These are phyloP conservation scores for Mythimna ferrago DNA, from an alignment of 2,888 invertebrate species.

Conservation along the genomic window DNA sequence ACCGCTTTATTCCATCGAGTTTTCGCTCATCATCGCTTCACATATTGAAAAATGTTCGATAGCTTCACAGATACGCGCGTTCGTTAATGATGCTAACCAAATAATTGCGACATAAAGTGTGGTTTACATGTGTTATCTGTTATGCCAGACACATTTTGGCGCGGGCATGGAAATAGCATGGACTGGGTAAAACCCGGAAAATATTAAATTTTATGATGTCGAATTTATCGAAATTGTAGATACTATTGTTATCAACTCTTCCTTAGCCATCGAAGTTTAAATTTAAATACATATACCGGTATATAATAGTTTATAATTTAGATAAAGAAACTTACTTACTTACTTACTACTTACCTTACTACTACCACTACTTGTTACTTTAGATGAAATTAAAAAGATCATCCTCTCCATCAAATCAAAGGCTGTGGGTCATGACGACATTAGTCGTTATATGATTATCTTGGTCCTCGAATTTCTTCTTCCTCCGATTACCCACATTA, in stretches of 20 bases:
- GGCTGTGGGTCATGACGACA: too few relatives aligned
- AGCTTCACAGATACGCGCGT: conserved; percentile 46
- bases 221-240: neutral
- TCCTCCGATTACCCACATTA: too few relatives aligned
- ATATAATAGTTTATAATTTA: too few relatives aligned
- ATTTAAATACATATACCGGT: too few relatives aligned
- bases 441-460: too few relatives aligned
- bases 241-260: neutral
- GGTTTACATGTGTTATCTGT: conserved; percentile 45
- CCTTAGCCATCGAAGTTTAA: neutral
- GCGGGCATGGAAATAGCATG: conserved; percentile 40
- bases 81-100: conserved; percentile 41
- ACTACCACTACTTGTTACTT: too few relatives aligned
- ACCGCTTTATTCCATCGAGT: conserved; percentile 71
- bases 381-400: too few relatives aligned
- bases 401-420: too few relatives aligned
- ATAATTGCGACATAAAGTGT: conserved; percentile 49
- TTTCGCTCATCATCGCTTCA: conserved; percentile 71
- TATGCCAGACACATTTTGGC: conserved; percentile 45
- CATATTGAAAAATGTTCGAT: conserved; percentile 55
- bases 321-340: too few relatives aligned
- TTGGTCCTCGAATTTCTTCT: too few relatives aligned
- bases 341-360: too few relatives aligned
- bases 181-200: conserved; percentile 32
- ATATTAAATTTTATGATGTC: conserved; percentile 15